These are phyloP conservation scores for Oreortyx pictus DNA, from an alignment of 2,797 vertebrate species.

Conservation along the genomic window DNA sequence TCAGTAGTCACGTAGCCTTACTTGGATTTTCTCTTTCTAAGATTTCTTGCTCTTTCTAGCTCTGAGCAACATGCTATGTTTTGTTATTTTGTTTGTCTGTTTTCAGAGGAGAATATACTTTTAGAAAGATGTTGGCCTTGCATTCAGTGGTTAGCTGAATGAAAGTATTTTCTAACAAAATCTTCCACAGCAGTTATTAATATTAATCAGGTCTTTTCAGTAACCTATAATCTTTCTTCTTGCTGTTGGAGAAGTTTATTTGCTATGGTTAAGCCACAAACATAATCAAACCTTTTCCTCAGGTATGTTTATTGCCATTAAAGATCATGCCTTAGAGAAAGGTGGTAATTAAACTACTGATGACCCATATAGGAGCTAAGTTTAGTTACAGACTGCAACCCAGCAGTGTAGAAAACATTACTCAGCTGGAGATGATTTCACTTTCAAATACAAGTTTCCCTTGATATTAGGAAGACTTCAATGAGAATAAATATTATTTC, in stretches of 20 bases:
- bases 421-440: slow-evolving; percentile 77
- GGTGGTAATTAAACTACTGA: slow-evolving; percentile 66
- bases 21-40: not conserved
- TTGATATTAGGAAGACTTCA: not conserved
- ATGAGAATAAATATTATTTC: not conserved
- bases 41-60: not conserved
- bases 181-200: not conserved
- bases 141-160: not conserved
- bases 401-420: slow-evolving; percentile 64
- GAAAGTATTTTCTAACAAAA: not conserved
- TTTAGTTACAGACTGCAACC: slow-evolving; percentile 69
- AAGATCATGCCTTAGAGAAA: not conserved
- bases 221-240: slow-evolving; percentile 62
- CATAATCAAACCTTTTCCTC: not conserved
- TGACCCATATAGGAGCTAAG: slow-evolving; percentile 57
- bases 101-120: not conserved
- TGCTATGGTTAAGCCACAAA: not conserved
- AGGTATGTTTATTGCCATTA: not conserved
- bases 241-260: slow-evolving; percentile 41
- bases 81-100: not conserved
- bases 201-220: slow-evolving; percentile 48
- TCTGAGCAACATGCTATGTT: not conserved
- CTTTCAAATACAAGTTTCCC: slow-evolving; percentile 60
- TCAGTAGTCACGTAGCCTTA: not conserved
- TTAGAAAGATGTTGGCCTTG: not conserved